These are phyloP conservation scores for Trichogramma evanescens DNA, from an alignment of 2,888 invertebrate genomes.

Conservation along the genomic window DNA sequence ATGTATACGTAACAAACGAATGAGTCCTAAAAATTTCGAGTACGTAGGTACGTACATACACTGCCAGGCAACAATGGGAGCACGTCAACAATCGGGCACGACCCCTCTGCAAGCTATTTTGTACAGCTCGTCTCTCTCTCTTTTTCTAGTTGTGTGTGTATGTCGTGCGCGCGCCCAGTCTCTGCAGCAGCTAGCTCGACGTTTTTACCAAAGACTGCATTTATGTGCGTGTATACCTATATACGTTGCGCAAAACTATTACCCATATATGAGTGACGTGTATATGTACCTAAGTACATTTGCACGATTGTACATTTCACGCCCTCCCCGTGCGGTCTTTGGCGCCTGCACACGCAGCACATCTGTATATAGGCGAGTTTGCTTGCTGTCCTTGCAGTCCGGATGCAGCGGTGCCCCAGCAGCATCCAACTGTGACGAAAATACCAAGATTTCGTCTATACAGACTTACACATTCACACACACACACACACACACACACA, in stretches of 20 bases:
- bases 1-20: too few species aligned
- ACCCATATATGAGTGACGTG: neutral
- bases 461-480: neutral
- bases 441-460: neutral
- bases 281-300: conserved; percentile 2
- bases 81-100: too few species aligned
- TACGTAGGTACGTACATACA: too few species aligned
- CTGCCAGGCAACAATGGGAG: too few species aligned
- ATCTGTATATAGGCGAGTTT: neutral
- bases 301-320: conserved; percentile 45
- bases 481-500: neutral
- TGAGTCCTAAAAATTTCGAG: too few species aligned
- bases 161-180: too few species aligned
- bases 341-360: neutral
- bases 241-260: neutral
- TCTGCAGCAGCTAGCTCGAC: too few species aligned
- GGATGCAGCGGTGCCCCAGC: conserved; percentile 5
- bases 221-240: neutral
- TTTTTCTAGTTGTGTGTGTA: too few species aligned
- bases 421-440: neutral
- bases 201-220: neutral
- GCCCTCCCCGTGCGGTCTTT: conserved; percentile 31
- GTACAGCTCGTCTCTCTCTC: too few species aligned
- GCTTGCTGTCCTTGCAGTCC: neutral
- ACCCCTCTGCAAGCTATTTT: too few species aligned